These are phyloP conservation scores for Glyptemys insculpta DNA, from an alignment of 2,797 vertebrate species.

Conservation along the genomic window DNA sequence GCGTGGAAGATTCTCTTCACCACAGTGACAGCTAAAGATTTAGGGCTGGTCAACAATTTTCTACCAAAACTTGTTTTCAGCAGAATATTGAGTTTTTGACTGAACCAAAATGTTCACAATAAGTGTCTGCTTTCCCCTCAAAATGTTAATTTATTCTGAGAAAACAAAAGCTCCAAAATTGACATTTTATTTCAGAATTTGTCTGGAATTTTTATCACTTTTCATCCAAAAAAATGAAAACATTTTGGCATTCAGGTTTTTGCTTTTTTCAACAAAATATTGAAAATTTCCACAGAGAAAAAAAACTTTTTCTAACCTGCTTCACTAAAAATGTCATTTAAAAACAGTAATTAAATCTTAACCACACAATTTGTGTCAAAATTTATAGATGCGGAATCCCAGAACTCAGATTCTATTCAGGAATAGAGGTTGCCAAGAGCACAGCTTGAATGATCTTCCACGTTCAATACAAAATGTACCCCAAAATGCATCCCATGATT, in stretches of 20 bases:
- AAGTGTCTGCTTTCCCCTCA: neutral
- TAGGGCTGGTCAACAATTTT: neutral
- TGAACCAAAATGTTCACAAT: neutral
- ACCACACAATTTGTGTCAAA: neutral
- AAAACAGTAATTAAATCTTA: neutral
- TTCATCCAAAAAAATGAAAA: neutral
- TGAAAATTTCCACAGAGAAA: neutral
- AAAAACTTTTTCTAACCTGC: neutral
- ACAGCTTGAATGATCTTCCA: neutral
- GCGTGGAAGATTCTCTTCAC: neutral
- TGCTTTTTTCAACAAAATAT: neutral
- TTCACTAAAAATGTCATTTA: too few relatives aligned
- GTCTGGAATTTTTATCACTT: too few relatives aligned
- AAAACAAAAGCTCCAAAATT: neutral
- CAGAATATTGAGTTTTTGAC: neutral
- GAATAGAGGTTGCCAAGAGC: neutral
- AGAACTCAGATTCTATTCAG: neutral
- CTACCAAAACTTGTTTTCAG: neutral
- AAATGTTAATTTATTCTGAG: neutral
- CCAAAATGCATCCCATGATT: neutral
- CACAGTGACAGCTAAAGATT: neutral
- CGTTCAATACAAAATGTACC: neutral
- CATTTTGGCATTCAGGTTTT: neutral
- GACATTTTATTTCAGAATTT: too few relatives aligned
- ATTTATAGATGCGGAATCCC: neutral